Base-by-base conservation (phyloP, 2,888 invertebrate genomes). In the Blomia tropicalis region DNA sequence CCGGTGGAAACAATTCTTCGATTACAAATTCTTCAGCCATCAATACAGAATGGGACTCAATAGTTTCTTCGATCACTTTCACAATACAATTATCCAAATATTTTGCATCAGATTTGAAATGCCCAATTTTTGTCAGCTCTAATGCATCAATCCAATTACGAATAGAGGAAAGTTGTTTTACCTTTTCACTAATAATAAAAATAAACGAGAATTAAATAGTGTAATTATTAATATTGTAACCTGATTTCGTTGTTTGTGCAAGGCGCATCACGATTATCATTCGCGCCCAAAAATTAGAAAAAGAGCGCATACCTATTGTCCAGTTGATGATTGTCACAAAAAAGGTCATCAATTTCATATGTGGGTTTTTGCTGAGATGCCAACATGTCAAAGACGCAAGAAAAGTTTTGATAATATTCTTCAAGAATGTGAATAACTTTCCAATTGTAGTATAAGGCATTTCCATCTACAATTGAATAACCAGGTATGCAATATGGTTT, bases 381-480 rank as follows among this genome's bases (percentile, higher is more conserved):
- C 0, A 87, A 74, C 68, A 75, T 77, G 41, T 82, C 78, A 70
- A 90, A 82, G 23, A 95, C 72, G 19, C 82, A 80, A 0, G 89
- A 87, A 74, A 81, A 92, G 64, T 79, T 76, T 0, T 75, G 70
- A 66, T 81, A 79, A 74, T 89, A 96, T 1, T 77, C 75, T n/a
- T 75, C 72, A 14, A 95, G 79, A 0, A 87, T 74, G 1, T 82
- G 77, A 0, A 87, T 72, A 36, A 85, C 81, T 69, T 84, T 83
- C 22, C 78, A 73, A 0, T 92, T 87, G 74, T 92, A 93, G 25
- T 80, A 75, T 93, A 93, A 95, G 3, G 70, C 70, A 44, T 71
- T 71, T 19, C 74, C 73, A 27, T 41, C 44, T 44, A 60, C 66
- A 31, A 66, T 67, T 0, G 69, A 67, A 54, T 59, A 69, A 1